Conservation (phyloP, 1,140 invertebrate species). For the Leptoteleia sp. region DNA sequence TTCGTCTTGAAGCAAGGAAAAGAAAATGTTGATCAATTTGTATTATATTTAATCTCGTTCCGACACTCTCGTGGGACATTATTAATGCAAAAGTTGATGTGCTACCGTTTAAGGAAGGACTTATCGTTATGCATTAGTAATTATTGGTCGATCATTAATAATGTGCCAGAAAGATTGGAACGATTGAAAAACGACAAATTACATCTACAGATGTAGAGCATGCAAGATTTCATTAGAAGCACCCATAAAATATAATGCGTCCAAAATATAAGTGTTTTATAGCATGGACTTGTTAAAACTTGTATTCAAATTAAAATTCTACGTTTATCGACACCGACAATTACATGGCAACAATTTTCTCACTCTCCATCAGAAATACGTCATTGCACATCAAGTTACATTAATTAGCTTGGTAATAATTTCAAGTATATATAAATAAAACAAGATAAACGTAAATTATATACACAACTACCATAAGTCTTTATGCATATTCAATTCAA, state of each 20-base stretch:
- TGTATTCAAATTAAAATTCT: constrained; percentile 7
- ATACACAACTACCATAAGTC: constrained; percentile 9
- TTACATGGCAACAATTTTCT: constrained; percentile 38
- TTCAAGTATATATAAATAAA: constrained; percentile 5
- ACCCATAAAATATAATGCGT: constrained; percentile 46
- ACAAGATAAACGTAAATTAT: constrained; percentile 9
- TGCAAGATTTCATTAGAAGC: constrained; percentile 50
- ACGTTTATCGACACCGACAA: constrained; percentile 14
- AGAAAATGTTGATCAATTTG: constrained; percentile 85
- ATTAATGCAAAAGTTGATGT: constrained; percentile 69
- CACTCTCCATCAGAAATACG: constrained; percentile 28
- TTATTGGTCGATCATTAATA: too few species aligned
- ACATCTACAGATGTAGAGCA: too few species aligned
- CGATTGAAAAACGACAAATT: too few species aligned
- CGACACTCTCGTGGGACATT: constrained; percentile 62
- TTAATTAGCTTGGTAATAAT: constrained; percentile 5
- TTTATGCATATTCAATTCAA: constrained; percentile 11
- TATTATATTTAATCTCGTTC: constrained; percentile 69
- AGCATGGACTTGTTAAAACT: constrained; percentile 3
- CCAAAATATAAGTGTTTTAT: constrained; percentile 20
- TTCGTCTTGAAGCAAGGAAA: constrained; percentile 94
- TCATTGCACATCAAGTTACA: constrained; percentile 8
- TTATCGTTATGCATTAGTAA: too few species aligned
- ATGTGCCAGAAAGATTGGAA: too few species aligned
- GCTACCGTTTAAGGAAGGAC: too few species aligned